Evolutionary conservation across 2,113 vertebrate genomes (phyloP), one percentile per base, ranked within the genome.

Genomic region (Phaetusa simplex): DNA sequence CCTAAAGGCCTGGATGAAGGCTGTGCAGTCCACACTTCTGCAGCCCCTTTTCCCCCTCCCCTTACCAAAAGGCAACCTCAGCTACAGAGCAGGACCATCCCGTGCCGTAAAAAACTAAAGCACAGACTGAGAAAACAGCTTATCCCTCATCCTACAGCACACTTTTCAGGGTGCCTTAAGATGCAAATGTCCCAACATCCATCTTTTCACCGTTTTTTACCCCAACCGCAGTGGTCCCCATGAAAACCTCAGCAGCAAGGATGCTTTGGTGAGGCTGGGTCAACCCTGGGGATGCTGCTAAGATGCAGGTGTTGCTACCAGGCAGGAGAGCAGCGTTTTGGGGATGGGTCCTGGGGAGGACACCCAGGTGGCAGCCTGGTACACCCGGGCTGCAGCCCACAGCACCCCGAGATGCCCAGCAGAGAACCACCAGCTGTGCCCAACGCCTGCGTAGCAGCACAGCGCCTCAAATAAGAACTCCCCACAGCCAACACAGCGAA

Each of bases 401-500:
- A 69, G 58, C 53, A 93, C 52, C 58, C 59, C 0, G 0, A 53
- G 19, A 7, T 4, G 2, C 67, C 72, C 34, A 3, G 29, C 7
- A 3, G 42, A 71, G 79, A 79, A 29, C 40, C 1, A 1, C 42
- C 2, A 2, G 30, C 53, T 40, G 56, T 42, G 18, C 70, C 88
- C 73, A n/a, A 4, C 15, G n/a, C 83, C 79, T 71, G 59, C 53
- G 16, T 30, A 77, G 70, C 93, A 82, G 65, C 79, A 90, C 76
- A 79, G 50, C 0, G 0, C 71, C 91, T 94, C 76, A 40, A 43
- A 64, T 50, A 22, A 84, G 77, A 93, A 43, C 88, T 93, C 86
- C 79, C 88, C 50, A 40, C 93, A 94, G 96, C 78, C 91, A 72
- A 96, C 74, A 96, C 64, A 64, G 91, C 21, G 95, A 97, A 97